Base-by-base conservation (phyloP, 2,113 vertebrate species). In the Leptodactylus fuscus region DNA sequence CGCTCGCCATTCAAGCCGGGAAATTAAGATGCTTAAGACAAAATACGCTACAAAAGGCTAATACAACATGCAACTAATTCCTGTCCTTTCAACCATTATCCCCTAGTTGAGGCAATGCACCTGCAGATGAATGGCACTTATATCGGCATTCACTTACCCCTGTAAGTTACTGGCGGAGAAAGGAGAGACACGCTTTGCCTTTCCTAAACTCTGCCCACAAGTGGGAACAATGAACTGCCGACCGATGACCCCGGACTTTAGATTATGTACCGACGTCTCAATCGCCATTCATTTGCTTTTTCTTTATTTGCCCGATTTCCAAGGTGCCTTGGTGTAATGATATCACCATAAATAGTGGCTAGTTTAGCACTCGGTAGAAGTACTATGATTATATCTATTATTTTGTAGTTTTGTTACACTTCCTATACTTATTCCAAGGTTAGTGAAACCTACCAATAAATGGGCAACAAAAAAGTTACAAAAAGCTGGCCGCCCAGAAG, bases 41-140 rank as follows among this genome's bases (percentile, higher is more conserved):
- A 99, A 98, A 98, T 96, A 96, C 94, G 93, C 96, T 95, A 99
- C 97, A 99, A 99, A 99, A 98, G 97, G 96, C 97, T 97, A 98
- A 98, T 99, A 96, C 95, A 97, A 97, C 97, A 97, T 93, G 92
- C 95, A 94, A 94, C 96, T 98, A 97, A 99, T 97, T 97, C 96
- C 95, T 95, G 91, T 95, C 94, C 94, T 95, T 97, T 97, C 97
- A 98, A 94, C 94, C 95, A 96, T 91, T 93, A 95, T 95, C 96
- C 96, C 36, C 95, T 96, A 97, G 96, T 95, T 96, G 96, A 96
- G 96, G 96, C 96, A 96, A 97, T 97, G 97, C 98, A 99, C 97
- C 98, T 99, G 98, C 97, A 96, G 96, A 95, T 97, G 96, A 98
- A 98, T 97, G 96, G 96, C 96, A 96, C 95, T 98, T 96, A 82